These are phyloP conservation scores for Procavia capensis DNA, from an alignment of 2,113 vertebrate species.

Conservation along the genomic window DNA sequence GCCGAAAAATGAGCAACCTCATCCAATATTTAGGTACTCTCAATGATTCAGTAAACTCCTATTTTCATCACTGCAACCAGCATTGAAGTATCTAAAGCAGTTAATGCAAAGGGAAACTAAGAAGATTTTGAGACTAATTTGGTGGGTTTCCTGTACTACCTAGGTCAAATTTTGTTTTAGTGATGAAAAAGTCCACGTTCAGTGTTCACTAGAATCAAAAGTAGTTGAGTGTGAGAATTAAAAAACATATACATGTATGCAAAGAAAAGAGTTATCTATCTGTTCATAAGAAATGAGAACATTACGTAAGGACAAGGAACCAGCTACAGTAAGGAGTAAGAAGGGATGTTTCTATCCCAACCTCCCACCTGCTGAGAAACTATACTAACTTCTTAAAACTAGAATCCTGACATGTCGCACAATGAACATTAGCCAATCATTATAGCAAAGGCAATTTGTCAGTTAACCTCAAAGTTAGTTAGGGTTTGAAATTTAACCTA, in stretches of 20 bases:
- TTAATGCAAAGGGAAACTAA: conserved; percentile 33
- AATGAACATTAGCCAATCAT: background rate
- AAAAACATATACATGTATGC: background rate
- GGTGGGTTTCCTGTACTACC: background rate
- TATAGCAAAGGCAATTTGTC: background rate
- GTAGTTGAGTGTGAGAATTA: background rate
- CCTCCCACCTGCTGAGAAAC: background rate
- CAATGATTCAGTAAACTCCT: background rate
- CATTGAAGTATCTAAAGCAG: background rate
- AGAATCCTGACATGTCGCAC: background rate
- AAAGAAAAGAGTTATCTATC: background rate
- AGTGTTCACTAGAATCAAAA: background rate
- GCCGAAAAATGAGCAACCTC: background rate
- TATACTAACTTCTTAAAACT: background rate
- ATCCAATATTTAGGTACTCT: background rate
- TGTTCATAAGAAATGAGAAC: background rate
- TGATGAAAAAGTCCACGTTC: background rate
- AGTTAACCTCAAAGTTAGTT: conserved; percentile 18
- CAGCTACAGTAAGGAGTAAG: background rate
- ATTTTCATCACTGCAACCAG: background rate
- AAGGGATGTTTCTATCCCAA: background rate
- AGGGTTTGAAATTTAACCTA: conserved; percentile 36
- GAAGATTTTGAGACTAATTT: background rate
- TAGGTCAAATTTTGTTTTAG: background rate
- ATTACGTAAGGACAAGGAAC: background rate